Base-by-base conservation (phyloP, 2,797 vertebrate species). In the Coregonus sp. region DNA sequence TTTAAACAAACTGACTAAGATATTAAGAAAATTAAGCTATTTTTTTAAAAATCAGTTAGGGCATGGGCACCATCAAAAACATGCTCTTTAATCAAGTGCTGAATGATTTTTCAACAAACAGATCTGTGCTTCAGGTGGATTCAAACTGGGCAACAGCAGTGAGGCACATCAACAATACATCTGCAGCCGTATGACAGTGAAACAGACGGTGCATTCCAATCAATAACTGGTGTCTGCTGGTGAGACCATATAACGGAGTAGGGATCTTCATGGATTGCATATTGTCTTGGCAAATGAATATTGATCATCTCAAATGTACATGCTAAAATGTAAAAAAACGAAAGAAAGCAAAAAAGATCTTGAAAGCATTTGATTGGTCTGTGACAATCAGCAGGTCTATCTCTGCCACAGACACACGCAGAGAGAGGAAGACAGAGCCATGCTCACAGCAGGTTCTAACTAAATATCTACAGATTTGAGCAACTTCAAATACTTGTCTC, bases 41-140 rank as follows among this genome's bases (percentile, higher is more conserved):
- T 37, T 7, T 40, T 40, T 40, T 37, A 25, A 25, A 25, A 2
- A 47, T 4, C 73, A 51, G 31, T 81, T 52, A 29, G 66, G 14
- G 15, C 40, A 7, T 35, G 29, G 2, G 14, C 12, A n/a, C 18
- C n/a, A 78, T 74, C 74, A 18, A 2, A 74, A 82, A 78, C 50
- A 86, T 84, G 83, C 59, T 25, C 4, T 89, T 89, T 85, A 86
- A 85, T 86, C 54, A 6, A 72, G 15, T 47, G 73, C 68, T 2
- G 33, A 70, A 3, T 71, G 3, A 29, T 18, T 79, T 78, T 61
- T 83, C 16, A 52, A n/a, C 25, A 50, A 52, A 37, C 66, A 16
- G 52, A 35, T 35, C 71, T 18, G 71, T n/a, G 33, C n/a, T 70
- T 40, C 14, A n/a, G 33, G 20, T 47, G 35, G n/a, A 40, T 40